Base-by-base conservation (phyloP, 2,888 invertebrate species). In the Aromia moschata region DNA sequence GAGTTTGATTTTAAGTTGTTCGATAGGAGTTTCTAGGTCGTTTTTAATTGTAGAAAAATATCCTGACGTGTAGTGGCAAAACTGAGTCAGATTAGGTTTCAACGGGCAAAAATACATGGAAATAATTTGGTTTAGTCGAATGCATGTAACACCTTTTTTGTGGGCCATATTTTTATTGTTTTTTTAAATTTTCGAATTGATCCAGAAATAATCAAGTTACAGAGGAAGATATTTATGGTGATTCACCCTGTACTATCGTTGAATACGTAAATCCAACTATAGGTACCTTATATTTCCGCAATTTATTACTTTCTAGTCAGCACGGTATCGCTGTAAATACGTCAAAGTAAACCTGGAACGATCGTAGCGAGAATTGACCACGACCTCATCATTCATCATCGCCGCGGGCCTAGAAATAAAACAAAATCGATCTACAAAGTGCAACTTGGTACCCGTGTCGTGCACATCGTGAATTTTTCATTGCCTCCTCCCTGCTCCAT, bases 281-380 rank as follows among this genome's bases (percentile, higher is more conserved):
- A 3, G 3, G 4, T 25, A 25, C 25, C 25, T 44, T 64, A 56
- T 61, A 67, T 69, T 64, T 67, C 10, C 41, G 5, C 60, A 70
- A 72, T 72, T 70, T 69, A 69, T 67, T 64, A 64, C 64, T 58
- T 59, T 55, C 61, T 70, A 64, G 71, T 71, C 71, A 70, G 68
- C 67, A 70, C 68, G 60, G 70, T 58, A 60, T 30, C 63, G 65
- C 65, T 66, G 74, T 73, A 72, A 73, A 74, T 74, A 73, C 73
- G 71, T 74, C 73, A 74, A 64, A 62, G 67, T 71, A 71, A 73
- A 68, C 66, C 65, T 67, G 70, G 70, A 72, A 74, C 73, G 73
- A 74, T 66, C 73, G 65, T 60, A 66, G 44, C 64, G 72, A 71
- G 72, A 71, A 54, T 71, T 67, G 69, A 67, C 68, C 64, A 56